Evolutionary conservation across 2,113 vertebrate genomes (phyloP), one percentile per base, ranked within the genome.

Genomic region (Aramus guarauna): DNA sequence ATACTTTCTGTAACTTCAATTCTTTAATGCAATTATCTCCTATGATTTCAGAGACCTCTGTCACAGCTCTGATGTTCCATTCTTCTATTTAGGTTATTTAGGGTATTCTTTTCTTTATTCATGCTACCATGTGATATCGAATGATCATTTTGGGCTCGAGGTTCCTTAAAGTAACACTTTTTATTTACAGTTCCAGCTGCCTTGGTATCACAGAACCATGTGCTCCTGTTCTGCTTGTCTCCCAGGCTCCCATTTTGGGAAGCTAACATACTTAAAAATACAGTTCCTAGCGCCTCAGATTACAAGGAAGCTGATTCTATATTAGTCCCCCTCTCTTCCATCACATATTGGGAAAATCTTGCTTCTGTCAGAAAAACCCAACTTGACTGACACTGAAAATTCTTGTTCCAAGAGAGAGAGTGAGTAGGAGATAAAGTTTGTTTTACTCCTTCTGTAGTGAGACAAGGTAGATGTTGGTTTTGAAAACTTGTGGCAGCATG

Each of bases 401-500:
- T 91, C 60, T 73, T 69, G 13, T 72, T 96, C 66, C 62, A 52
- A 63, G 47, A 63, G 30, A 53, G 64, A 87, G 26, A 82, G 43
- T 72, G 50, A 94, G 81, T 66, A 88, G 85, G 30, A 96, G 50
- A 74, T 90, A 37, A 82, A 73, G 74, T 85, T 95, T 94, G 62
- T 79, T 96, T 95, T 90, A 94, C 73, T 76, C 67, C 66, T 47
- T 90, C 58, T 76, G 66, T 36, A 66, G 58, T 11, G 45, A 96
- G 62, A 85, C 81, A 85, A 88, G 73, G 32, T 34, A 43, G 64
- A 58, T 76, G 64, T 60, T 92, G 56, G 52, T 93, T 95, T 91
- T 94, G 81, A 85, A 88, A 92, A 85, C 58, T 77, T 59, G 74
- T 73, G 90, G 69, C 92, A 93, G 78, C 67, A 26, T 62, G 71